These are phyloP conservation scores for Dilophus febrilis DNA, from an alignment of 2,888 invertebrate species.

Conservation along the genomic window DNA sequence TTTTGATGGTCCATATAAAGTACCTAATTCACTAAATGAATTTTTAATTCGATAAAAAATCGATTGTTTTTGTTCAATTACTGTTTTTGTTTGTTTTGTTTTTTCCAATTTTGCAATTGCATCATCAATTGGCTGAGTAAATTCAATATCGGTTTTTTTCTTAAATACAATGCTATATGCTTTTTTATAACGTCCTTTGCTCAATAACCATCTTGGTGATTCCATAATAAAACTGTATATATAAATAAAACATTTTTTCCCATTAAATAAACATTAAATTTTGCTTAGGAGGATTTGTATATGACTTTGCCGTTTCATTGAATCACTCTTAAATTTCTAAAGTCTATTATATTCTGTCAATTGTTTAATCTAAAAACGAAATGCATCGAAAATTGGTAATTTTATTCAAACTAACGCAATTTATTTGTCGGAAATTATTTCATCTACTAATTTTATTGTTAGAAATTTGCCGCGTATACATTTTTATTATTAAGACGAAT, in stretches of 20 bases:
- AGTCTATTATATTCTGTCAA: too few relatives aligned
- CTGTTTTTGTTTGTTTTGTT: neutral
- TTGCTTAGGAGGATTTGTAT: too few relatives aligned
- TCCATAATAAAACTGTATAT: conserved; percentile 23
- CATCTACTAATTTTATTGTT: too few relatives aligned
- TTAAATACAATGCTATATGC: conserved; percentile 29
- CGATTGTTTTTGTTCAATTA: neutral
- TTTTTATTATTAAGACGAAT: too few relatives aligned
- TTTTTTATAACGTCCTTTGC: conserved; percentile 29
- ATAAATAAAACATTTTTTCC: neutral
- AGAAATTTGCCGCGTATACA: too few relatives aligned
- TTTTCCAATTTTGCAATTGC: conserved; percentile 11
- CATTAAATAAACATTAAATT: neutral
- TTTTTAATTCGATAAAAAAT: conserved; percentile 17
- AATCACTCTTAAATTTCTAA: too few relatives aligned
- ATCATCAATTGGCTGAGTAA: too few relatives aligned
- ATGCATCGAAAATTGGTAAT: too few relatives aligned
- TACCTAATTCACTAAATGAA: conserved; percentile 23
- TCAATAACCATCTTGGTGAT: conserved; percentile 37
- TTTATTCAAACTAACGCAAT: too few relatives aligned
- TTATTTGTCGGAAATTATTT: too few relatives aligned
- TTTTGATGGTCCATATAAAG: conserved; percentile 21
- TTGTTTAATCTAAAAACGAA: too few relatives aligned
- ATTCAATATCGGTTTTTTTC: conserved; percentile 16
- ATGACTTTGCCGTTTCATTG: too few relatives aligned